Percentiles rank a stretch among this genome's conserved stretches.
Evolutionary conservation across 2,888 invertebrate genomes (phyloP).

Genomic region (Tridacna gigas): DNA sequence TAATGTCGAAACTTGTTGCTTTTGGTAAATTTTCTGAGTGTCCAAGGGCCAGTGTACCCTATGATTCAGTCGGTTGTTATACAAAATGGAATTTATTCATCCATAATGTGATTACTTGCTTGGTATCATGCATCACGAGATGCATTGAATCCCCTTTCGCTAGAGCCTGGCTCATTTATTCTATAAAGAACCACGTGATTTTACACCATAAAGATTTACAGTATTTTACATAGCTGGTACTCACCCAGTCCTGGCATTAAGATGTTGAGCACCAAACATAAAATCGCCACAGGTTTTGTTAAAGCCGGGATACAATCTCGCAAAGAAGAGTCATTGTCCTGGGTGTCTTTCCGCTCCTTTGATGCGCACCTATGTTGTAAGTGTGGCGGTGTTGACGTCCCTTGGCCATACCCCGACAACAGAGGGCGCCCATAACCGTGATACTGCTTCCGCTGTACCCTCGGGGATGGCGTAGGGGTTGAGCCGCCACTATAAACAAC

Average conservation of each 20-base stretch:
- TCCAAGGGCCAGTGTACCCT: too few species aligned
- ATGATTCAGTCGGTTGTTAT: too few species aligned
- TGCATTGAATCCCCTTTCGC: too few species aligned
- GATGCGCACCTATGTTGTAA: constrained; percentile 46
- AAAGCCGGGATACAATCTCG: constrained; percentile 81
- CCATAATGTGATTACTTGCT: too few species aligned
- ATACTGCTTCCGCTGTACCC: constrained; percentile 71
- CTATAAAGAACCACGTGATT: too few species aligned
- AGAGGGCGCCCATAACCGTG: constrained; percentile 75
- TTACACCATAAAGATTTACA: too few species aligned
- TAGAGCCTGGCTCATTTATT: too few species aligned
- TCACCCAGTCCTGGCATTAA: constrained; percentile 81
- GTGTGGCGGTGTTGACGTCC: constrained; percentile 41
- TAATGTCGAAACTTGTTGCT: too few species aligned
- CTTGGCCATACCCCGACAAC: constrained; percentile 72
- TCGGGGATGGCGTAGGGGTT: constrained; percentile 77
- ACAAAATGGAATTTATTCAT: too few species aligned
- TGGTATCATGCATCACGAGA: too few species aligned
- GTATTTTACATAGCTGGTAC: constrained; percentile 32
- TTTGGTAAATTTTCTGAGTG: too few species aligned
- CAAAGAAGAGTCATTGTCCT: constrained; percentile 70
- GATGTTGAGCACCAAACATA: constrained; percentile 79
- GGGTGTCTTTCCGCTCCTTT: constrained; percentile 61
- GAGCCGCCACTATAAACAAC: constrained; percentile 79
- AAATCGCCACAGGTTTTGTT: constrained; percentile 76